These are phyloP conservation scores for Hypothenemus hampei DNA, from an alignment of 1,140 invertebrate species.

Conservation along the genomic window DNA sequence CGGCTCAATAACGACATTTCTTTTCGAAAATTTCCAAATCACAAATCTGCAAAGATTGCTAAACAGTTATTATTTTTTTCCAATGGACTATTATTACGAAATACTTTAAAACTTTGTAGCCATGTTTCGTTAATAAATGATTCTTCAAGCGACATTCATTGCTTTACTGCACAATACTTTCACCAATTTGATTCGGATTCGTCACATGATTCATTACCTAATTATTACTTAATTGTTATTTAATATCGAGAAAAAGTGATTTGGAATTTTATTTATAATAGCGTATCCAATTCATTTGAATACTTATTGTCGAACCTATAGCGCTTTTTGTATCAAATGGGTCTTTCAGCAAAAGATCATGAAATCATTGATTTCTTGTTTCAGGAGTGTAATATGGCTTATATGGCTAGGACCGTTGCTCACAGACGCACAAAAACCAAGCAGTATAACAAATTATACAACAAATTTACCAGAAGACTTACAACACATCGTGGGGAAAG, in stretches of 20 bases:
- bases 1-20: neutral
- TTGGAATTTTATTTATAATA: conserved; percentile 4
- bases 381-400: conserved; percentile 15
- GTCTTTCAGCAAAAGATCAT: neutral
- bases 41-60: neutral
- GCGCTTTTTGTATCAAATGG: no score
- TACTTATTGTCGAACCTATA: no score
- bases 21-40: neutral
- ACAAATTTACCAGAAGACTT: conserved; percentile 36
- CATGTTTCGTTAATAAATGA: neutral
- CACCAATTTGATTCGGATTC: conserved; percentile 15
- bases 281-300: no score
- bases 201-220: conserved; percentile 6
- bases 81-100: neutral
- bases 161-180: conserved; percentile 9
- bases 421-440: conserved; percentile 1
- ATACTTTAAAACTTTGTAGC: neutral
- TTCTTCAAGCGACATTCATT: neutral
- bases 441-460: conserved; percentile 35
- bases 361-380: neutral
- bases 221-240: conserved; percentile 19
- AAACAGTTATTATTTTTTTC: neutral
- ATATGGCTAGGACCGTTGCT: conserved; percentile 10
- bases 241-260: conserved; percentile 9
- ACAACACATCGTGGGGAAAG: conserved; percentile 27